Percentiles rank a stretch among this genome's conserved stretches.
phyloP scores from a whole-genome alignment of 2,113 vertebrate genomes.

The Ochotona curzoniae region DNA sequence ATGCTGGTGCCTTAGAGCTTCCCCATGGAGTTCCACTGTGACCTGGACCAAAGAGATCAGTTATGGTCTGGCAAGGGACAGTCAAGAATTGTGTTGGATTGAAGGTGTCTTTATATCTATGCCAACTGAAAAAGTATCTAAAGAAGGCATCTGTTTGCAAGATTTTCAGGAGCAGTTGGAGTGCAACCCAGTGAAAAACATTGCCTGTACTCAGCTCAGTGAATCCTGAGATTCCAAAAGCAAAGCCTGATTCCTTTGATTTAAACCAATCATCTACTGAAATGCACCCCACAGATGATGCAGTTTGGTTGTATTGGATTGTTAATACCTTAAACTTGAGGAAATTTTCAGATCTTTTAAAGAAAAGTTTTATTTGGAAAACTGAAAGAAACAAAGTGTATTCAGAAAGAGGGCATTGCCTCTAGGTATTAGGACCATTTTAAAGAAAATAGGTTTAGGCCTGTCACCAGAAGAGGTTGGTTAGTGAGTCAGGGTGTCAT shows the following conservation, averaged over 20 bases:
- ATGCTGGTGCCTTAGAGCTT: constrained; percentile 47
- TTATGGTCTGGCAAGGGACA: constrained; percentile 66
- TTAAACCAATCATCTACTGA: constrained; percentile 2
- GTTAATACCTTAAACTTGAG: constrained; percentile 11
- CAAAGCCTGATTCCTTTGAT: not conserved
- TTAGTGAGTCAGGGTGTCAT: not conserved
- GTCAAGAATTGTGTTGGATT: constrained; percentile 62
- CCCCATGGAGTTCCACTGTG: not conserved
- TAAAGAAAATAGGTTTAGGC: not conserved
- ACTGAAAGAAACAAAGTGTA: not conserved
- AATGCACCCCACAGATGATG: not conserved
- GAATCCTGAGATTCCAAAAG: constrained; percentile 29
- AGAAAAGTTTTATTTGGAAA: not conserved
- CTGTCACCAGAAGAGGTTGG: not conserved
- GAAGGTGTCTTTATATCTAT: constrained; percentile 62
- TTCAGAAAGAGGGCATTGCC: not conserved
- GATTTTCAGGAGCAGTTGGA: constrained; percentile 10
- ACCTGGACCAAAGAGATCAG: constrained; percentile 52
- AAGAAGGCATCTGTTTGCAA: constrained; percentile 37
- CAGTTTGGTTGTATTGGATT: not conserved
- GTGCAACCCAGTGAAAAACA: not conserved
- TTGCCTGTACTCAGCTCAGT: not conserved
- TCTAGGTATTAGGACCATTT: not conserved
- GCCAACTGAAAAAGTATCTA: constrained; percentile 51
- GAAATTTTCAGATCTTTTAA: not conserved